Evolutionary conservation across 2,797 vertebrate species (phyloP), one percentile per base, ranked within the genome.

Genomic region (Chanos chanos): DNA sequence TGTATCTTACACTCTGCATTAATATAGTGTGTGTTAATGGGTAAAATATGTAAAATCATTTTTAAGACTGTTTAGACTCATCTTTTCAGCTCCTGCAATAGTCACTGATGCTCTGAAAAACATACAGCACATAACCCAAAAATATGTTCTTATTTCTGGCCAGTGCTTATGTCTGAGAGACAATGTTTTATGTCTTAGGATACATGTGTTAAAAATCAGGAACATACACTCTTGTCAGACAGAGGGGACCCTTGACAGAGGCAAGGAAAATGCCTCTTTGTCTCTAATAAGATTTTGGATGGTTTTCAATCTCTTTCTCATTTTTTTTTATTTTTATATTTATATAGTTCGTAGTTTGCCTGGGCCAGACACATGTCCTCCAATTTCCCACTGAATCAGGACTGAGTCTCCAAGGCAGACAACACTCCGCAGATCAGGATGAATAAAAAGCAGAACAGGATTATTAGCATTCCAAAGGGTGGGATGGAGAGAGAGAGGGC

Each of bases 161-260:
- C 61, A 49, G 59, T 61, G 66, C 65, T 70, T 64, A 62, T 41
- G 58, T 37, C 0, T 5, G 61, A 33, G 36, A 58, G 77, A 81
- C 78, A 81, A 73, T 85, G 84, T 86, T 77, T 76, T 73, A 74
- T 77, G 68, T 77, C 63, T 57, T 70, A 69, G 50, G 60, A 55
- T 75, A 78, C 77, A 78, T 78, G 71, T 81, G 80, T 80, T 80
- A 71, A 53, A 73, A 77, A 81, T 81, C 74, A 80, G 76, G 72
- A 74, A 71, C 70, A 70, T 72, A 64, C 74, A 66, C 61, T 66
- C 52, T 67, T 61, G 64, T 75, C 68, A 69, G 72, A 77, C 66
- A 43, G 72, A 75, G 67, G 76, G 66, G 61, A 72, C 77, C 72
- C 72, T 75, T 66, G 75, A 77, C 75, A 77, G 65, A 68, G 60